Evolutionary conservation across 2,797 vertebrate species (phyloP).

Genomic region (Novumbra hubbsi): DNA sequence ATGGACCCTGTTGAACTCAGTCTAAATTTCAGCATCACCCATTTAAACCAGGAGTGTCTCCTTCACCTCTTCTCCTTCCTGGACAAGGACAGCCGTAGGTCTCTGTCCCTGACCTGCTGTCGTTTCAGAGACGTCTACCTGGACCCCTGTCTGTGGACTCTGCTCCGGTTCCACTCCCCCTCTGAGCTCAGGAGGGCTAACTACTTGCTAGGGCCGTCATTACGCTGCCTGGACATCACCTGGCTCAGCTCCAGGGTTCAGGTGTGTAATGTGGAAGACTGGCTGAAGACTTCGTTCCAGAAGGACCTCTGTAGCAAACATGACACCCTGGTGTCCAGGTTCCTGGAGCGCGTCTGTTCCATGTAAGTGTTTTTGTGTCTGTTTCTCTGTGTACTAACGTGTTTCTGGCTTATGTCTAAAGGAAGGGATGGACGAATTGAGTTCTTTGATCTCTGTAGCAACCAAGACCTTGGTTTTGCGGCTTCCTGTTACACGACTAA

Average conservation of each 20-base stretch:
- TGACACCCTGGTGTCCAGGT: constrained; percentile 77
- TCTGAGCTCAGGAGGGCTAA: constrained; percentile 82
- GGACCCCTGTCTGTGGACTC: constrained; percentile 85
- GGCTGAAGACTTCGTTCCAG: constrained; percentile 89
- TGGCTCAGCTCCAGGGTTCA: constrained; percentile 93
- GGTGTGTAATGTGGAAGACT: constrained; percentile 93
- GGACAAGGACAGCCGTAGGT: constrained; percentile 86
- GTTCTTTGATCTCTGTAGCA: too few relatives aligned
- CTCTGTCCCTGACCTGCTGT: constrained; percentile 81
- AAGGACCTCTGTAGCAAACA: constrained; percentile 88
- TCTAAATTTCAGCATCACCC: constrained; percentile 85
- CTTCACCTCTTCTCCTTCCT: constrained; percentile 92
- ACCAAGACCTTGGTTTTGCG: too few relatives aligned
- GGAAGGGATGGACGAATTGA: too few relatives aligned
- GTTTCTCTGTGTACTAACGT: background rate
- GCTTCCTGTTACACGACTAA: too few relatives aligned
- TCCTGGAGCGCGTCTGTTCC: constrained; percentile 74
- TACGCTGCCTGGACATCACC: constrained; percentile 82
- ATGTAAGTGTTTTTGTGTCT: constrained; percentile 70
- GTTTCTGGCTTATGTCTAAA: background rate
- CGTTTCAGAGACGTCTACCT: constrained; percentile 78
- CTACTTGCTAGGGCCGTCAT: constrained; percentile 83
- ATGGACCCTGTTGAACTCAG: constrained; percentile 10
- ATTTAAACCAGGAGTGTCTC: constrained; percentile 89
- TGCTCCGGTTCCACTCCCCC: constrained; percentile 83